A percentile compares a stretch with the other conserved stretches of the same genome.
Conservation (phyloP, 2,113 vertebrate genomes). For the Axis porcinus region DNA sequence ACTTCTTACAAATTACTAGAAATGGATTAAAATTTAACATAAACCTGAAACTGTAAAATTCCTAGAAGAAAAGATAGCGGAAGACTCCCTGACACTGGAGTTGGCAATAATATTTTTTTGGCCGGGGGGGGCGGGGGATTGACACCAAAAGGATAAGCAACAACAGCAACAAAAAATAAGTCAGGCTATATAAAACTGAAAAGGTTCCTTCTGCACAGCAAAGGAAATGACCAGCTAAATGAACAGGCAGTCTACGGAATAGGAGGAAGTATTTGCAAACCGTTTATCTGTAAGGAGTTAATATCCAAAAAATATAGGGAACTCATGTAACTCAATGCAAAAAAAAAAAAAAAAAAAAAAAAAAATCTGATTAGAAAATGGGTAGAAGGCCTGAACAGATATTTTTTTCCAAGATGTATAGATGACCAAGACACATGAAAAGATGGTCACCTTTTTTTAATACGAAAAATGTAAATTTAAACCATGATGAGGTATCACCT, state of each 20-base stretch:
- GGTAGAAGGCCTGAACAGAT: not conserved
- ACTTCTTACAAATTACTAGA: not conserved
- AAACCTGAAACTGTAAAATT: not conserved
- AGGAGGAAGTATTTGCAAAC: not conserved
- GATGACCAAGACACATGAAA: not conserved
- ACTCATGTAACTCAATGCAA: not conserved
- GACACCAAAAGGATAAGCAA: not conserved
- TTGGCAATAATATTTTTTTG: not conserved
- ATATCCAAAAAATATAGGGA: not conserved
- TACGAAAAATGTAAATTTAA: not conserved
- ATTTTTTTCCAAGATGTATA: not conserved
- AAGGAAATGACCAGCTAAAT: not conserved
- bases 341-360: not conserved
- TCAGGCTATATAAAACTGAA: not conserved
- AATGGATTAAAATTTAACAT: not conserved
- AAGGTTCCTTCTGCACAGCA: not conserved
- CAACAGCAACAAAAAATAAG: not conserved
- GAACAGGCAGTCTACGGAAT: not conserved
- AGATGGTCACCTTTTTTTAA: not conserved
- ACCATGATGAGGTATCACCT: not conserved
- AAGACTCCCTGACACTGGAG: not conserved
- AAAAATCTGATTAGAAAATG: not conserved
- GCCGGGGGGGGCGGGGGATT: fast-evolving
- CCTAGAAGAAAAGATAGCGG: not conserved
- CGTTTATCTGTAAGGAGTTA: not conserved